Conservation (phyloP, 2,113 vertebrate species). For the Cynoglossus semilaevis region DNA sequence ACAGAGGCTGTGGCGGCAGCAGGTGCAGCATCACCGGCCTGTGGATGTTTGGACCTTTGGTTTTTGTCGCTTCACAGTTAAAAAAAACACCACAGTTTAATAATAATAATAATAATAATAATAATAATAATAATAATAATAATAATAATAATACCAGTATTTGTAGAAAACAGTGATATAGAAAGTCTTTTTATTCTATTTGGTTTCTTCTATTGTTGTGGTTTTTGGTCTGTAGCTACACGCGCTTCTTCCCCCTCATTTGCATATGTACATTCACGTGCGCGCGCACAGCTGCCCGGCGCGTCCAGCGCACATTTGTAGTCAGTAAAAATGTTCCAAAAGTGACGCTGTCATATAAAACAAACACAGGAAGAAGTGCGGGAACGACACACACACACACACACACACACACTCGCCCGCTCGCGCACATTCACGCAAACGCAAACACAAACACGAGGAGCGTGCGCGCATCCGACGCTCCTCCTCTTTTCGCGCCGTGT, state of each 20-base stretch:
- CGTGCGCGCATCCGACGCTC: slow-evolving; percentile 69
- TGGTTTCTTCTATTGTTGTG: slow-evolving; percentile 57
- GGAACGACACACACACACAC: not conserved
- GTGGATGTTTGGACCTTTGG: slow-evolving; percentile 62
- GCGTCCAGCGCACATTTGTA: slow-evolving; percentile 45
- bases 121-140: too few relatives aligned
- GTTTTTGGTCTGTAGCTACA: slow-evolving; percentile 76
- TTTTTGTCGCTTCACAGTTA: slow-evolving; percentile 60
- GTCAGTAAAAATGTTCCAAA: slow-evolving; percentile 4
- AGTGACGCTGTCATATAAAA: slow-evolving; percentile 37
- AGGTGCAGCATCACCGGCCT: slow-evolving; percentile 51
- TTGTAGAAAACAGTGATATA: slow-evolving; percentile 41
- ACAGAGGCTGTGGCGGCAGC: slow-evolving; percentile 65
- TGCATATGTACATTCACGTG: slow-evolving; percentile 59
- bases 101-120: not conserved
- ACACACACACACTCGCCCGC: slow-evolving; percentile 5
- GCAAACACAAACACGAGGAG: slow-evolving; percentile 37
- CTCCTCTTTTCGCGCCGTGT: slow-evolving; percentile 72
- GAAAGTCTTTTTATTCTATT: slow-evolving; percentile 66
- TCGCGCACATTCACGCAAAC: not conserved
- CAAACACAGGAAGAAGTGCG: slow-evolving; percentile 50
- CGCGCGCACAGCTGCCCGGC: slow-evolving; percentile 55
- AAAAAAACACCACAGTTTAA: slow-evolving; percentile 46
- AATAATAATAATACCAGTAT: too few relatives aligned
- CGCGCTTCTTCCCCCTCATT: slow-evolving; percentile 50